Conservation (phyloP, 1,140 invertebrate genomes). For the Brachionus koreanus region DNA sequence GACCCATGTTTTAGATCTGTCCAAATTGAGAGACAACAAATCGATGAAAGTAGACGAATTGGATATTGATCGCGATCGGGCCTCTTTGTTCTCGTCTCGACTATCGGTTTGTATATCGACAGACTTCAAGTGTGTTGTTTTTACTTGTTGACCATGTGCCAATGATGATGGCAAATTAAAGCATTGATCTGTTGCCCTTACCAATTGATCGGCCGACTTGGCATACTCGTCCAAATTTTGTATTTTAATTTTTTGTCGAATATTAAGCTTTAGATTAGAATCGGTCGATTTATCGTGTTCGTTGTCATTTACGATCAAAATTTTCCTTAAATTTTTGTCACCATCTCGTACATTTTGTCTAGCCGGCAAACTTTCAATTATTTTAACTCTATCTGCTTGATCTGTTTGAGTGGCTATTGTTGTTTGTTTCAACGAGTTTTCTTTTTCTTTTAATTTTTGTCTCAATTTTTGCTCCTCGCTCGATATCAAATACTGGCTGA, state of each 20-base stretch:
- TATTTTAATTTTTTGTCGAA: constrained; percentile 10
- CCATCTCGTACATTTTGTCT: background rate
- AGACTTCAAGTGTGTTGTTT: background rate
- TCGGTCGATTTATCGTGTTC: background rate
- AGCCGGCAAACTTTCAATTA: background rate
- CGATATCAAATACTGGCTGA: background rate
- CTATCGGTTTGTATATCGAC: background rate
- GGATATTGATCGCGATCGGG: background rate
- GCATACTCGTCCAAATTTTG: background rate
- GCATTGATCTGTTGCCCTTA: background rate
- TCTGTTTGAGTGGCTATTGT: constrained; percentile 32
- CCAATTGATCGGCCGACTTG: background rate
- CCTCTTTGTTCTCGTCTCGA: background rate
- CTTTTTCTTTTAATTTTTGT: constrained; percentile 32
- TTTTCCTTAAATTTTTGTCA: background rate
- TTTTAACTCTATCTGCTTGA: background rate
- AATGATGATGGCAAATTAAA: background rate
- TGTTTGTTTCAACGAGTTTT: background rate
- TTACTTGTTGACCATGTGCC: background rate
- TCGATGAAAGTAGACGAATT: constrained; percentile 40
- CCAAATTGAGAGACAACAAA: constrained; percentile 22
- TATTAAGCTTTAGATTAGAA: background rate
- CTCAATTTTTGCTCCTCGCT: constrained; percentile 28
- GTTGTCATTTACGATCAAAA: background rate
- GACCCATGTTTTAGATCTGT: constrained; percentile 42